A percentile compares a stretch with the other conserved stretches of the same genome.
Evolutionary conservation across 2,113 vertebrate species (phyloP).

Genomic region (Steatornis caripensis): DNA sequence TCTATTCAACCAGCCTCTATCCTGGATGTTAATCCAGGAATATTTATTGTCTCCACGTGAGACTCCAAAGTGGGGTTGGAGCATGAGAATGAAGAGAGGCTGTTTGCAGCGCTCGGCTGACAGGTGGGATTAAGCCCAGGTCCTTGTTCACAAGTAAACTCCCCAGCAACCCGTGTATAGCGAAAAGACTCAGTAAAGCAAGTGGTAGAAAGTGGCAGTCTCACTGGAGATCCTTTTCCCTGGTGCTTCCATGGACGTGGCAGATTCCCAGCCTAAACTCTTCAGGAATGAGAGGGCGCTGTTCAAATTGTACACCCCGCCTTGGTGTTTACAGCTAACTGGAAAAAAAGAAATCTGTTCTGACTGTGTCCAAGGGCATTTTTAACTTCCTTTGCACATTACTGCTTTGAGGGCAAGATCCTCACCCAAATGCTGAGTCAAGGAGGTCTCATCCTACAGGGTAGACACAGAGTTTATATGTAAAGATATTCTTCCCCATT

Average conservation of each 20-base stretch:
- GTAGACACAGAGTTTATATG: neutral
- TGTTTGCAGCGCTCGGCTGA: neutral
- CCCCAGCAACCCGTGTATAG: neutral
- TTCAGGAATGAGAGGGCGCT: neutral
- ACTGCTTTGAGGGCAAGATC: neutral
- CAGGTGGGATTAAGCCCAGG: slow-evolving; percentile 15
- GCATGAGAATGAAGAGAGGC: slow-evolving; percentile 7
- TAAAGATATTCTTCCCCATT: neutral
- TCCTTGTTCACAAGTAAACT: neutral
- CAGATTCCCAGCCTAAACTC: slow-evolving; percentile 9
- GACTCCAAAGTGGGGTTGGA: neutral
- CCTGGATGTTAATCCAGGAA: slow-evolving; percentile 5
- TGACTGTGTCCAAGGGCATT: neutral
- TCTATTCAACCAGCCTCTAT: neutral
- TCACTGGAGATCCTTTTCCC: slow-evolving; percentile 21
- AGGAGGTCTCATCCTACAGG: neutral
- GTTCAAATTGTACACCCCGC: neutral
- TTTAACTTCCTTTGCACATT: neutral
- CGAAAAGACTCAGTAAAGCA: slow-evolving; percentile 8
- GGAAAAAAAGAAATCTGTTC: neutral
- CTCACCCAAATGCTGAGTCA: neutral
- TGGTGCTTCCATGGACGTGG: neutral
- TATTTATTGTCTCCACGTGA: slow-evolving; percentile 23
- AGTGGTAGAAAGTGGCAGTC: slow-evolving; percentile 22
- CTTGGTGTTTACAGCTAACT: neutral